A percentile compares a stretch with the other conserved stretches of the same genome.
phyloP scores from a whole-genome alignment of 2,113 vertebrate genomes.

The Solea senegalensis region DNA sequence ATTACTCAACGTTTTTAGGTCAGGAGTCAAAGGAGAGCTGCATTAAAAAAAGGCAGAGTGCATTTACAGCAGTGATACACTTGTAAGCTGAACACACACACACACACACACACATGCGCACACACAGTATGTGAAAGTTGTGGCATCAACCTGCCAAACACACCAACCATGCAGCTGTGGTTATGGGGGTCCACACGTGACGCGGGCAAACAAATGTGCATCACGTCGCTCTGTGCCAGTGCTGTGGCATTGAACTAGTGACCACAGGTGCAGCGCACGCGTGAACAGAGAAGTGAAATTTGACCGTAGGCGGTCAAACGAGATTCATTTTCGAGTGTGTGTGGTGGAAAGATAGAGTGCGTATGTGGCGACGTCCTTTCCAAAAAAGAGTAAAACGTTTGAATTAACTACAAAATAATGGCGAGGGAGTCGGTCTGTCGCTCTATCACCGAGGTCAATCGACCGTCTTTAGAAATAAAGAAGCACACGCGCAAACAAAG shows the following conservation, averaged over 20 bases:
- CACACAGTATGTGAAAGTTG: background rate
- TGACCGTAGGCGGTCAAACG: background rate
- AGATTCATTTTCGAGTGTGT: background rate
- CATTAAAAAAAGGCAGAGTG: background rate
- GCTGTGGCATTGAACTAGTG: background rate
- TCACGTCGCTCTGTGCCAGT: background rate
- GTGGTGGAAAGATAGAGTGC: no score
- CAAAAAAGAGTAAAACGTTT: no score
- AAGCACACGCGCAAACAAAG: no score
- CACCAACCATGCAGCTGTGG: background rate
- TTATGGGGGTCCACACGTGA: background rate
- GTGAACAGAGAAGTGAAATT: constrained; percentile 32
- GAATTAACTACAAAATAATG: no score
- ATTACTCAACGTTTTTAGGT: constrained; percentile 32
- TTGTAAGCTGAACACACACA: no score
- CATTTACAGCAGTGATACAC: background rate
- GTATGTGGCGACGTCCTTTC: no score
- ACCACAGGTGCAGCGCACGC: constrained; percentile 13
- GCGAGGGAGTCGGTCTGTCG: no score
- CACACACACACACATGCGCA: no score
- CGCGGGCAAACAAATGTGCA: background rate
- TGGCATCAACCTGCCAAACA: no score
- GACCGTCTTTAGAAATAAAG: no score
- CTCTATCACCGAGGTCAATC: no score
- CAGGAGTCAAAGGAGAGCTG: constrained; percentile 14